Conservation (phyloP, 2,113 vertebrate species). For the Erinaceus europaeus region DNA sequence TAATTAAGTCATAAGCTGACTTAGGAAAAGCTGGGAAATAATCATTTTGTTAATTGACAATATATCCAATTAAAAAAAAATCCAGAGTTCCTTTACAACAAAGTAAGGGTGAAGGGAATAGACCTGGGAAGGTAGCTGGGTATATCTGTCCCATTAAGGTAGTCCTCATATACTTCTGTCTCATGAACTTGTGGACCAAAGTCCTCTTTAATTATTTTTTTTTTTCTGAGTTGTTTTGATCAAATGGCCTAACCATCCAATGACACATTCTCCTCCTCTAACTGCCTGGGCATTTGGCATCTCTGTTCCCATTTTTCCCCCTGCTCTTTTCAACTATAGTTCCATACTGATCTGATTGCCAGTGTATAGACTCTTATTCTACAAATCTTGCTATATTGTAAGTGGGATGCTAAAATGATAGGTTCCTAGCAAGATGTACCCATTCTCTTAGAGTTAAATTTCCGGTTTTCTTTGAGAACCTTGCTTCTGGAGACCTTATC, state of each 20-base stretch:
- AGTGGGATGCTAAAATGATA: background rate
- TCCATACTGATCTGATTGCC: background rate
- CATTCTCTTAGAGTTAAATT: background rate
- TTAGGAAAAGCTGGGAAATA: background rate
- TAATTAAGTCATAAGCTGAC: background rate
- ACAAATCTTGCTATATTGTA: background rate
- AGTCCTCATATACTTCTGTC: background rate
- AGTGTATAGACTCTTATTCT: background rate
- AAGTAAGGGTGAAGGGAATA: background rate
- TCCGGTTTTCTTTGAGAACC: background rate
- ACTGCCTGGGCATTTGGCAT: background rate
- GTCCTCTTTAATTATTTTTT: background rate
- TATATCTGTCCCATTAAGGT: background rate
- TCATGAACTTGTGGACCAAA: background rate
- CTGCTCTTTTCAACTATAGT: background rate
- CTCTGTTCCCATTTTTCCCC: background rate
- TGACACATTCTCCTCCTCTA: background rate
- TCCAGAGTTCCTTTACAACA: background rate
- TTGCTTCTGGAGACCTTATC: background rate
- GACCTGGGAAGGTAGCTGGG: background rate
- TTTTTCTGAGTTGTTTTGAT: background rate
- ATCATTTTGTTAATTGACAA: background rate
- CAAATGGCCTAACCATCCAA: background rate
- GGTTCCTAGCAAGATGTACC: background rate
- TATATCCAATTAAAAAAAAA: background rate